Base-by-base conservation (phyloP, 2,888 invertebrate species). In the Apomyelois bistriatella region DNA sequence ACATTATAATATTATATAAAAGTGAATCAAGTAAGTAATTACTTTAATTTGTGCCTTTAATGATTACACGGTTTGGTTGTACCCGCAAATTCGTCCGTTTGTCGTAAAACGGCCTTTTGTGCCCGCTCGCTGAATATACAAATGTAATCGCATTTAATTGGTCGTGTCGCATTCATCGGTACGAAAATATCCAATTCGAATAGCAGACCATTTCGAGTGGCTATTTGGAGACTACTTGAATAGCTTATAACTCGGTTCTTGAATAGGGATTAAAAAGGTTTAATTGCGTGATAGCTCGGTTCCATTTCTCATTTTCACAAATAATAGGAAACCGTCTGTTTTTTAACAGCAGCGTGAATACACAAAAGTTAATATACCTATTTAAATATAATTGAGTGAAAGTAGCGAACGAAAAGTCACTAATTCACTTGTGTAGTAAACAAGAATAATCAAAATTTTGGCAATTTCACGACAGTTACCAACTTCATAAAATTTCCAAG, bases 81-180 rank as follows among this genome's bases (percentile, higher is more conserved):
- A 68, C 63, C 60, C 53, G 58, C 63, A 60, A 74, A 72, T 68
- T 68, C 61, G 54, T 62, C 65, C 64, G 54, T 65, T 65, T 59
- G 53, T 62, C 62, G 58, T 58, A 41, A 40, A 30, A 30, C 30
- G 22, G 40, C 49, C 49, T 16, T 41, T 50, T 32, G 41, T 50
- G 59, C 70, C 59, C 46, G 56, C 60, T 60, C 46, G 56, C 60
- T 60, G 60, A 63, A 68, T 65, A 70, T 61, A 66, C 72, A 70
- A 73, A 73, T 62, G 64, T 77, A 77, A 79, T 77, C 71, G 68
- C 58, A 68, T 77, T 74, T 80, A 81, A 82, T 80, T 81, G 76
- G 61, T 67, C 61, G 64, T 72, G 72, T 72, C 72, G 68, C 66
- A 69, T 76, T 74, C 67, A 70, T 64, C 64, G 51, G 58, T 53